These are phyloP conservation scores for Drosophila anomalata DNA, from an alignment of 2,888 invertebrate genomes.

Conservation along the genomic window DNA sequence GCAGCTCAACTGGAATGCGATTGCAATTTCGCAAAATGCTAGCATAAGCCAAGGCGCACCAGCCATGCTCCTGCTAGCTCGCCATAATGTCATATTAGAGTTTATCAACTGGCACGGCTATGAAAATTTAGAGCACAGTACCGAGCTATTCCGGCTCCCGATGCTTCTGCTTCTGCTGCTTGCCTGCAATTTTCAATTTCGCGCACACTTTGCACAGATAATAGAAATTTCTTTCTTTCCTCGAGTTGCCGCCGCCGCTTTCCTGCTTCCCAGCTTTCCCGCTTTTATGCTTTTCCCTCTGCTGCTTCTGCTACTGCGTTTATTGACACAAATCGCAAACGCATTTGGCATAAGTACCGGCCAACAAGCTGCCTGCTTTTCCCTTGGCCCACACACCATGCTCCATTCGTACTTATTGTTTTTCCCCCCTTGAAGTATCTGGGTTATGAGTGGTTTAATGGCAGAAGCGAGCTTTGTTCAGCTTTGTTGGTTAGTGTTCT, in stretches of 20 bases:
- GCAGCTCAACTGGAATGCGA: conserved; percentile 51
- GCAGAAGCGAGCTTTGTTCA: conserved; percentile 39
- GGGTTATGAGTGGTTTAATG: conserved; percentile 76
- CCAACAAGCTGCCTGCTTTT: conserved; percentile 45
- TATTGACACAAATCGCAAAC: conserved; percentile 79
- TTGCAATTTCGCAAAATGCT: conserved; percentile 77
- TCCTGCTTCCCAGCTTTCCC: not conserved
- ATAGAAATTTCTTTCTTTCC: conserved; percentile 74
- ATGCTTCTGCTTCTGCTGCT: conserved; percentile 10
- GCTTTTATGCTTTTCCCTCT: conserved; percentile 1
- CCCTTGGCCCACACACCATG: not conserved
- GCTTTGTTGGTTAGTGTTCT: conserved; percentile 40
- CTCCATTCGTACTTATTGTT: conserved; percentile 42
- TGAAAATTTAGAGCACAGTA: conserved; percentile 65
- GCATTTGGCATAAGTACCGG: conserved; percentile 75
- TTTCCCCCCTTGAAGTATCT: conserved; percentile 52
- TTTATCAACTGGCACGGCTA: conserved; percentile 74
- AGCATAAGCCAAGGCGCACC: conserved; percentile 73
- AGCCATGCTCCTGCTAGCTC: conserved; percentile 19
- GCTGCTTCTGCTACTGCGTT: conserved; percentile 54
- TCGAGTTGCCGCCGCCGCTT: conserved; percentile 14
- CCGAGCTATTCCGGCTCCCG: not conserved
- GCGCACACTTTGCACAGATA: conserved; percentile 80
- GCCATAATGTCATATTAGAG: conserved; percentile 76
- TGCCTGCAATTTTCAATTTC: conserved; percentile 76